phyloP scores from a whole-genome alignment of 2,888 invertebrate species.

The Drosophila leonis region DNA sequence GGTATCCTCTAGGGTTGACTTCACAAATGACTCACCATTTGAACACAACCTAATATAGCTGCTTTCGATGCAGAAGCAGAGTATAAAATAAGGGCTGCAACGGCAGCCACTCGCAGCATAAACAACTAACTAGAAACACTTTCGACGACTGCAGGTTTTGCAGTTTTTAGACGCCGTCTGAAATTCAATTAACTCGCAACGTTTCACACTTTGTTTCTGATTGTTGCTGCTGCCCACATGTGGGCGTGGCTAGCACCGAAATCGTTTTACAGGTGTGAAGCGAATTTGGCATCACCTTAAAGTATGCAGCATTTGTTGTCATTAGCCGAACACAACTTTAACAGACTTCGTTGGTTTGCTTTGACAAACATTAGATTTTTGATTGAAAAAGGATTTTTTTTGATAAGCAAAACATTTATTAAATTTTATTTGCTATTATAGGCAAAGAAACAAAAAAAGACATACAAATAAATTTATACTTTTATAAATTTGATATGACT shows the following conservation, averaged over 20 bases:
- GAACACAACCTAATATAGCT: background rate
- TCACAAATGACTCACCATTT: background rate
- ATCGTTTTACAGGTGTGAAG: slow-evolving; percentile 10
- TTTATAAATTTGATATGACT: too few species aligned
- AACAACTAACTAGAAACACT: slow-evolving; percentile 36
- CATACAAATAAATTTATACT: too few species aligned
- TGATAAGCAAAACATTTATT: background rate
- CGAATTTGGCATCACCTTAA: slow-evolving; percentile 5
- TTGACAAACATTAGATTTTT: background rate
- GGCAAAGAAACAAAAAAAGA: too few species aligned
- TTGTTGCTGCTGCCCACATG: slow-evolving; percentile 6
- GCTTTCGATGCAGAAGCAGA: background rate
- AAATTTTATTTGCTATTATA: background rate
- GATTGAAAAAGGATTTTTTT: background rate
- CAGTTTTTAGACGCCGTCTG: slow-evolving; percentile 22
- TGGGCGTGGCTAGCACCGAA: slow-evolving; percentile 30
- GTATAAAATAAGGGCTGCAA: slow-evolving; percentile 2
- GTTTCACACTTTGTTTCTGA: slow-evolving; percentile 34
- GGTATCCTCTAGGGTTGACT: background rate
- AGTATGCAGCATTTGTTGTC: slow-evolving; percentile 26
- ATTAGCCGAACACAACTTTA: slow-evolving; percentile 3
- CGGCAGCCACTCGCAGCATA: background rate
- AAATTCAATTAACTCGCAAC: slow-evolving; percentile 69
- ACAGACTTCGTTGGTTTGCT: background rate
- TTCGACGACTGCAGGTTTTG: slow-evolving; percentile 25